A percentile compares a stretch with the other conserved stretches of the same genome.
Conservation (phyloP, 2,888 invertebrate species). For the Elgonia sp. region DNA sequence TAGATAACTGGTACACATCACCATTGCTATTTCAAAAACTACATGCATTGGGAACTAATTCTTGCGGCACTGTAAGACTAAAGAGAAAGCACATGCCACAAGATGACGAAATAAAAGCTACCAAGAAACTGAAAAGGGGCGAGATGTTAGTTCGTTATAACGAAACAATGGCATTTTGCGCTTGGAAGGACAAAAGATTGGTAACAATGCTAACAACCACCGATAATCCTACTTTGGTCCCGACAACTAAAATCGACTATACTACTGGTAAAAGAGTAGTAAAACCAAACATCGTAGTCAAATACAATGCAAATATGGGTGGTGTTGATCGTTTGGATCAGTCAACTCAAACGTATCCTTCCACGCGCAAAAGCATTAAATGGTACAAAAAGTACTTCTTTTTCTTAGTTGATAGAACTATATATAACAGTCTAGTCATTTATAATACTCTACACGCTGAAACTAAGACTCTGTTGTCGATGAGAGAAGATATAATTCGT, state of each 20-base stretch:
- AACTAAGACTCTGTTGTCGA: not conserved
- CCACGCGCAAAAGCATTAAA: not conserved
- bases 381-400: conserved; percentile 5
- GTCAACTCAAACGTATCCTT: not conserved
- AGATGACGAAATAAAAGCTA: conserved; percentile 1
- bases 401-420: not conserved
- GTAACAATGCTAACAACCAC: conserved; percentile 7
- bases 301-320: conserved; percentile 5
- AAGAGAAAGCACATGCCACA: not conserved
- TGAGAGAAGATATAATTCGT: not conserved
- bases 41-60: not conserved
- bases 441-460: not conserved
- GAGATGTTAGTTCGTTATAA: conserved; percentile 1
- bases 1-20: conserved; percentile 13
- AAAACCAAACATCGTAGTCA: not conserved
- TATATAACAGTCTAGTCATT: not conserved
- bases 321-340: not conserved
- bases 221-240: not conserved
- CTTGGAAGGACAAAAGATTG: conserved; percentile 3
- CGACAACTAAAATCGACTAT: not conserved
- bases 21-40: not conserved
- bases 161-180: not conserved
- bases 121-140: not conserved
- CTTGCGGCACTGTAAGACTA: not conserved
- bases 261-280: not conserved